Evolutionary conservation across 2,888 invertebrate genomes (phyloP).

Genomic region (Patella ulyssiponensis): DNA sequence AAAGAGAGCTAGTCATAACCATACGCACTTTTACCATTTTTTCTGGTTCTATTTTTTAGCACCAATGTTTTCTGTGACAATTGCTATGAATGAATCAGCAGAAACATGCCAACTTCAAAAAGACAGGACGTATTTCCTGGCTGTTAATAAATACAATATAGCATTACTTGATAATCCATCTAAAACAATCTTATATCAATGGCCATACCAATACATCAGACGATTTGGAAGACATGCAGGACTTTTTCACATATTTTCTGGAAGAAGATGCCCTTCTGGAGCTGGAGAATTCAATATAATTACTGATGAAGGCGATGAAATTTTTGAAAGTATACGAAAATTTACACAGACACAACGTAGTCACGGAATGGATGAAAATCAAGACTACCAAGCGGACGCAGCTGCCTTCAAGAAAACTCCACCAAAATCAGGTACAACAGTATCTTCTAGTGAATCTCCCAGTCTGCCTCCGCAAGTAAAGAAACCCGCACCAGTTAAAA

Average conservation of each 20-base stretch:
- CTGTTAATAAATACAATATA: slow-evolving; percentile 23
- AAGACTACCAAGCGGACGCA: neutral
- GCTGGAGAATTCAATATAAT: slow-evolving; percentile 45
- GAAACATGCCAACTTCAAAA: slow-evolving; percentile 25
- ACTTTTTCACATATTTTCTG: slow-evolving; percentile 63
- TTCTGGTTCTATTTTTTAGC: slow-evolving; percentile 24
- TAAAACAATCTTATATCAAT: slow-evolving; percentile 47
- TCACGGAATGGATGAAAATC: slow-evolving; percentile 8
- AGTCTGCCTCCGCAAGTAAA: neutral
- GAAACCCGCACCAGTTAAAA: neutral
- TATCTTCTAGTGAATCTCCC: neutral
- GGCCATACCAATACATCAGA: slow-evolving; percentile 62
- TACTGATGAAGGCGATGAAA: slow-evolving; percentile 34
- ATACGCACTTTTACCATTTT: neutral
- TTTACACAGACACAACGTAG: slow-evolving; percentile 23
- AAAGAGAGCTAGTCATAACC: neutral
- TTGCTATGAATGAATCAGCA: slow-evolving; percentile 29
- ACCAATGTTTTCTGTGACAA: slow-evolving; percentile 29
- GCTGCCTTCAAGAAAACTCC: neutral
- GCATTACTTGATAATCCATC: slow-evolving; percentile 28
- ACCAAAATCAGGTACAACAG: neutral
- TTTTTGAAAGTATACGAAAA: slow-evolving; percentile 34
- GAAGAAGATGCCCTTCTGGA: slow-evolving; percentile 65
- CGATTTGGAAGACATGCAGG: slow-evolving; percentile 59
- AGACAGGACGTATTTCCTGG: slow-evolving; percentile 21